These are phyloP conservation scores for Sarcophaga subvicina DNA, from an alignment of 2,888 invertebrate genomes.

Conservation along the genomic window DNA sequence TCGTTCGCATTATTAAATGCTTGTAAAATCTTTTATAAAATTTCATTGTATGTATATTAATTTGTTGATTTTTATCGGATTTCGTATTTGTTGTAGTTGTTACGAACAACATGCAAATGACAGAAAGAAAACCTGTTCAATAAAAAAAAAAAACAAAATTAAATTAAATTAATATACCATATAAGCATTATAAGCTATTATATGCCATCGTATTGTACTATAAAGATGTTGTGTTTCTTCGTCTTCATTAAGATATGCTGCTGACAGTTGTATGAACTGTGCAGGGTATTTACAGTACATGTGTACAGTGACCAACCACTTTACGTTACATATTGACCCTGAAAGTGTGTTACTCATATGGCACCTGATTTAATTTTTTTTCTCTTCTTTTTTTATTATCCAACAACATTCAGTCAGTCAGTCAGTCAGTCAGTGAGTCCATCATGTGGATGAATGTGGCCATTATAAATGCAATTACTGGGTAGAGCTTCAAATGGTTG, in stretches of 20 bases:
- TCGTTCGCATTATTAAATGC: too few species aligned
- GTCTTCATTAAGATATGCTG: neutral
- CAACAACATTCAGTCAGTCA: too few species aligned
- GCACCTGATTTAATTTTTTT: constrained; percentile 46
- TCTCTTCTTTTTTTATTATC: neutral
- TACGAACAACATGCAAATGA: constrained; percentile 5
- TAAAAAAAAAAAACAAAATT: constrained; percentile 2
- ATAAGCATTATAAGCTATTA: constrained; percentile 3
- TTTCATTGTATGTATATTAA: constrained; percentile 27
- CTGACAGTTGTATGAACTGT: neutral
- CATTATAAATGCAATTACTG: constrained; percentile 18
- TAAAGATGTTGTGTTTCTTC: neutral
- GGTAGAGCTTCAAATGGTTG: constrained; percentile 24
- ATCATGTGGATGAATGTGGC: constrained; percentile 27
- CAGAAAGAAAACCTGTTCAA: constrained; percentile 42
- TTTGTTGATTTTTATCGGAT: constrained; percentile 23
- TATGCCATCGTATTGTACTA: neutral
- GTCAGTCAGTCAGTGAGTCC: neutral
- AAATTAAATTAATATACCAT: neutral
- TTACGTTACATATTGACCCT: constrained; percentile 61
- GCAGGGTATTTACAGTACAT: neutral
- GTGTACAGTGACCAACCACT: constrained; percentile 2
- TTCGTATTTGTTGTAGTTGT: constrained; percentile 18
- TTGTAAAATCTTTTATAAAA: neutral
- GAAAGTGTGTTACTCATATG: constrained; percentile 42